Evolutionary conservation across 2,888 invertebrate species (phyloP), one percentile per base, ranked within the genome.

Genomic region (Arge pagana): DNA sequence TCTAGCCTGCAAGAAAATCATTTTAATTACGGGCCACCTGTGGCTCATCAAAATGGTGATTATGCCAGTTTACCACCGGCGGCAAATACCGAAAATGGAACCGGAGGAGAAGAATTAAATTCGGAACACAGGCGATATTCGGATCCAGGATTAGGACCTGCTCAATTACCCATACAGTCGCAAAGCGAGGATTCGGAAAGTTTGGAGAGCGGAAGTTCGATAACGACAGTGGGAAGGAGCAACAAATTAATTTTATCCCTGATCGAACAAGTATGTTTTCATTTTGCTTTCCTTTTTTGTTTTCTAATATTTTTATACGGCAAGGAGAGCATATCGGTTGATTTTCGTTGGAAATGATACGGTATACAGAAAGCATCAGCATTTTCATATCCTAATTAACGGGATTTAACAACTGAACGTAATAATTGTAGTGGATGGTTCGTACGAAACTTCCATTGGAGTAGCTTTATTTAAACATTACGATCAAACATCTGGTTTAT

Each of bases 21-120:
- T 37, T 55, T 64, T 4, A 62, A 63, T 30, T 55, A 31, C 52
- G 59, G 63, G 4, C 55, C 63, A 26, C 60, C 63, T 4, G 40
- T 54, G 21, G 56, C 54, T 1, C 65, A 67, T 60, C 67, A 72
- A 43, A 73, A 76, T 28, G 79, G 77, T 31, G 80, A 82, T 57
- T 82, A 80, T 56, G 82, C 88, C 39, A 90, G 90, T 70, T 72
- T 90, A 55, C 90, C 90, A 19, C 86, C 89, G 0, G 84, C 84
- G 52, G 85, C 86, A 39, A 83, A 85, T 4, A 80, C 80, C 5
- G 80, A 80, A 56, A 79, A 79, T 2, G 78, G 74, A 31, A 68
- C 76, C 57, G 77, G 78, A 59, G 67, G 72, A 5, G 79, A 80
- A 54, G 85, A 84, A 56, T 65, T 76, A 31, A 83, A 80, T 60